Evolutionary conservation across 2,797 vertebrate genomes (phyloP).

Genomic region (Orientallactaga sibirica): DNA sequence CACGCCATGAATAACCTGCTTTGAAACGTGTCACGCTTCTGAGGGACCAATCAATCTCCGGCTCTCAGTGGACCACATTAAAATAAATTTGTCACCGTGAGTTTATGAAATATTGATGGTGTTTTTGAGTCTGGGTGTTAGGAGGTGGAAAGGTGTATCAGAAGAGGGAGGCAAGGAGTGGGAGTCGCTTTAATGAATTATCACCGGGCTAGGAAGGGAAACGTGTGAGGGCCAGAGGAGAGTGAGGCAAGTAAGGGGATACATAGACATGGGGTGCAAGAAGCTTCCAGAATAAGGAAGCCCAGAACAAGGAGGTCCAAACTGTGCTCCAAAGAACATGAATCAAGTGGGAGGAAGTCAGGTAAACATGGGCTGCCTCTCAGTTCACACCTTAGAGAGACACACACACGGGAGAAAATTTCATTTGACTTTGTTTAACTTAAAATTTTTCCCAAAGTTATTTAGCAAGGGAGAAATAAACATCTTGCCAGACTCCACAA

Average conservation of each 20-base stretch:
- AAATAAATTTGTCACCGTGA: conserved; percentile 94
- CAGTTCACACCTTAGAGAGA: background rate
- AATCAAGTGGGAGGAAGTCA: background rate
- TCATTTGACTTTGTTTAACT: background rate
- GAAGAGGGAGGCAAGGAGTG: conserved; percentile 81
- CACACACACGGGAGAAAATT: accelerated
- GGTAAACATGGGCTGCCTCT: background rate
- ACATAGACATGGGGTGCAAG: conserved; percentile 64
- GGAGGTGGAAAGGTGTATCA: conserved; percentile 89
- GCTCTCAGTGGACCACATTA: conserved; percentile 93
- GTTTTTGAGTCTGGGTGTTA: conserved; percentile 90
- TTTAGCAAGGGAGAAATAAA: background rate
- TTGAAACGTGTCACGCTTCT: conserved; percentile 93
- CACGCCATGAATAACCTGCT: conserved; percentile 92
- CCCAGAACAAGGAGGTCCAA: background rate
- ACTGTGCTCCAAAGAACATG: background rate
- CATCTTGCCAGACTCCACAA: background rate
- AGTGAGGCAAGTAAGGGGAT: conserved; percentile 79
- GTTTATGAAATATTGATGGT: conserved; percentile 93
- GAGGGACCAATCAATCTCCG: conserved; percentile 96
- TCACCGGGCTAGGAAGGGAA: conserved; percentile 88
- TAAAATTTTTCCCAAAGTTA: background rate
- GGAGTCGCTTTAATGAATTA: conserved; percentile 90
- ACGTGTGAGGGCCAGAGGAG: conserved; percentile 84
- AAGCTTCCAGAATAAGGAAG: conserved; percentile 79